phyloP scores from a whole-genome alignment of 2,113 vertebrate species.

The Notiomystis cincta region DNA sequence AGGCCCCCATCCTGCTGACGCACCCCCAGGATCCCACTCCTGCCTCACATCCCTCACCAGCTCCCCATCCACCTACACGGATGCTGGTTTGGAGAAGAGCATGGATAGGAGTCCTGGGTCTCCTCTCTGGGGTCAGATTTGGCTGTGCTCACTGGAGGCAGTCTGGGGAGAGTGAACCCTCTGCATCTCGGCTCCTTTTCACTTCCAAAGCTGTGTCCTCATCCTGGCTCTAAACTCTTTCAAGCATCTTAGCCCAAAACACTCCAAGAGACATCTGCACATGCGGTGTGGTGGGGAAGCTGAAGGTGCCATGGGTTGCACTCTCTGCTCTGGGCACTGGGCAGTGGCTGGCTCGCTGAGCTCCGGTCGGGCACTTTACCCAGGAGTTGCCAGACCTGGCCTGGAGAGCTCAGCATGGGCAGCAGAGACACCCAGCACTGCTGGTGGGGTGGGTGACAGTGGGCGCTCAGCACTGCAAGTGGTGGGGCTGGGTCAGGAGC shows the following conservation, averaged over 20 bases:
- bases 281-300: neutral
- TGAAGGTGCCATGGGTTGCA: neutral
- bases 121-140: neutral
- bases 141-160: neutral
- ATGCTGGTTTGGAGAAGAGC: fast-evolving
- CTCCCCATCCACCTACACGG: neutral
- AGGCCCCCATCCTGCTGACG: neutral
- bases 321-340: fast-evolving
- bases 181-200: neutral
- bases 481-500: neutral
- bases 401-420: neutral
- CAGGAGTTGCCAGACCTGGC: neutral
- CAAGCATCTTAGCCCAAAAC: neutral
- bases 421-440: neutral
- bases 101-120: fast-evolving
- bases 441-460: neutral
- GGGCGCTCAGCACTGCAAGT: neutral
- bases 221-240: neutral
- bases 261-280: neutral
- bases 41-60: neutral
- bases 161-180: fast-evolving
- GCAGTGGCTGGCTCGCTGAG: fast-evolving
- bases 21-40: neutral
- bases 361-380: fast-evolving
- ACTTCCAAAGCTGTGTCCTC: neutral